Evolutionary conservation across 2,888 invertebrate species (phyloP).

Genomic region (Cephus runcator): DNA sequence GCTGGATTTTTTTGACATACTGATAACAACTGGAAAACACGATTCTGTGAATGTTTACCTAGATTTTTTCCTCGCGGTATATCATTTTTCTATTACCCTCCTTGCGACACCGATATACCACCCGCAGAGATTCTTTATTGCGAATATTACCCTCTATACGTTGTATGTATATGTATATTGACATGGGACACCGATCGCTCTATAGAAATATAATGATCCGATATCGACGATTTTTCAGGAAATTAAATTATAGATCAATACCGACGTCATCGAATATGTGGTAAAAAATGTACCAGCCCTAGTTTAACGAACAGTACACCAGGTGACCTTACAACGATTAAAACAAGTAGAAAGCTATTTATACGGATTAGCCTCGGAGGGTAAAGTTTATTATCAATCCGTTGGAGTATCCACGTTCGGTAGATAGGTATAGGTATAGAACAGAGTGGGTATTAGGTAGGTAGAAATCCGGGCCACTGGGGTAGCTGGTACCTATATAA

Average conservation of each 20-base stretch:
- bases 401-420: slow-evolving; percentile 31
- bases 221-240: not conserved
- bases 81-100: not conserved
- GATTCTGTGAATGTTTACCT: not conserved
- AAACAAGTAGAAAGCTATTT: slow-evolving; percentile 42
- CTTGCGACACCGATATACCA: not conserved
- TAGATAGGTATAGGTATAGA: not conserved
- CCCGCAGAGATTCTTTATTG: not conserved
- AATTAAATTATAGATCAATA: not conserved
- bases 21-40: slow-evolving; percentile 19
- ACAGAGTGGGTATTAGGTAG: not conserved
- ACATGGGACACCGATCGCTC: not conserved
- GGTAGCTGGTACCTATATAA: not conserved
- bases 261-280: not conserved
- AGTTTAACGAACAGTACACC: not conserved
- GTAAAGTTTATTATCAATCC: slow-evolving; percentile 54
- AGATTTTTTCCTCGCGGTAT: not conserved
- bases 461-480: not conserved
- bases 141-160: not conserved
- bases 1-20: slow-evolving; percentile 25
- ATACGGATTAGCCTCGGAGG: slow-evolving; percentile 44
- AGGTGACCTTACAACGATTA: slow-evolving; percentile 22
- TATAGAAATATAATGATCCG: not conserved
- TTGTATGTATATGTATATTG: not conserved
- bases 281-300: not conserved